Evolutionary conservation across 2,113 vertebrate genomes (phyloP), one percentile per base, ranked within the genome.

Genomic region (Tiliqua scincoides): DNA sequence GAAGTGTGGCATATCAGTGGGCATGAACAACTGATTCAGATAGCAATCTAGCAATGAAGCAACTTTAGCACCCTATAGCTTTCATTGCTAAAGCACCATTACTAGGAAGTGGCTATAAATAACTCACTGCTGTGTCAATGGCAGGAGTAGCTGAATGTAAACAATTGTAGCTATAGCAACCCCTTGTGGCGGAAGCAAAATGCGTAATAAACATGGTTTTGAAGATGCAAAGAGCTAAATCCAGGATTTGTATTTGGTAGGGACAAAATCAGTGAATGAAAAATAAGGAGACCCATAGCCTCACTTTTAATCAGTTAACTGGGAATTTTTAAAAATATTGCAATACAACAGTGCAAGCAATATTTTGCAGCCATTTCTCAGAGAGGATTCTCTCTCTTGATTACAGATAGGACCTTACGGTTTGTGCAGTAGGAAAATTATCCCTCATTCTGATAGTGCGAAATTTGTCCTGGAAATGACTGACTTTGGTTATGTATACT

Each of bases 141-240:
- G 21, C 54, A 7, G 68, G 54, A 35, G 57, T 70, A 48, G 48
- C 57, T 71, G 20, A 30, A 79, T 70, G 20, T 62, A 52, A 74
- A 80, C 68, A 76, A 27, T 72, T 68, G 75, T 72, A 71, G 80
- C 40, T 87, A 54, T 72, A 72, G 67, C 59, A 84, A 63, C 82
- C 61, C 43, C 59, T 59, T 65, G 32, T 57, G 68, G 59, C 25
- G 40, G 75, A 79, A 79, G 62, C 40, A 18, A 63, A 40, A 86
- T 32, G 17, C 40, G 57, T 68, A 57, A 32, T 18, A 43, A 37
- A 59, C 78, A 68, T 27, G n/a, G 18, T 63, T 78, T 9, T 35
- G 40, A 72, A 71, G 21, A 40, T 14, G n/a, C 76, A 32, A n/a
- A 35, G 27, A 48, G 25, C 10, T 37, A 37, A 25, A 27, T 20